Percentiles rank a stretch among this genome's conserved stretches.
Evolutionary conservation across 2,113 vertebrate species (phyloP).

Genomic region (Neolamprologus ventralis): DNA sequence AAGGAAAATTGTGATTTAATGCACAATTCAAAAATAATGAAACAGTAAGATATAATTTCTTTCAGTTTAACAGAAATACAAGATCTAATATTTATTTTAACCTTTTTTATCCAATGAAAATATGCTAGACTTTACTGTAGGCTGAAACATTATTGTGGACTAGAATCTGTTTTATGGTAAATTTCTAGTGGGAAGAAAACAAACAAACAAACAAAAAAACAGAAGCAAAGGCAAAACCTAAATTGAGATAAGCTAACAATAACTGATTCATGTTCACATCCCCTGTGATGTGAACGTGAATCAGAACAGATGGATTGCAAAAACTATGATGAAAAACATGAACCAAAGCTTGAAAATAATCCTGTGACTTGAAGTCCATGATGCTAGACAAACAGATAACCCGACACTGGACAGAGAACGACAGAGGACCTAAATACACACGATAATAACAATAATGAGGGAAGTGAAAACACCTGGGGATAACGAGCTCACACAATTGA

Average conservation of each 20-base stretch:
- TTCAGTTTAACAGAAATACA: not conserved
- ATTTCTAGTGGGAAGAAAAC: not conserved
- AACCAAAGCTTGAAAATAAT: not conserved
- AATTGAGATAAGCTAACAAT: not conserved
- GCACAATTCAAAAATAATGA: not conserved
- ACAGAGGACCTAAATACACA: not conserved
- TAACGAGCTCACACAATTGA: not conserved
- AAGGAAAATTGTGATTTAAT: not conserved
- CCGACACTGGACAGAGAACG: fast-evolving
- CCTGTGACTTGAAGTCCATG: not conserved
- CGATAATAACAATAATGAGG: not conserved
- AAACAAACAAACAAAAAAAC: not conserved
- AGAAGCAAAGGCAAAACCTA: not conserved
- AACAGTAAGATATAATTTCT: not conserved
- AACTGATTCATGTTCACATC: not conserved
- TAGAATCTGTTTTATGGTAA: not conserved
- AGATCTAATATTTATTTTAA: not conserved
- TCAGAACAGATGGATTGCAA: not conserved
- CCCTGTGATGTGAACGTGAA: not conserved
- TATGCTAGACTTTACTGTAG: not conserved
- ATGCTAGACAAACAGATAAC: not conserved
- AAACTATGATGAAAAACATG: not conserved
- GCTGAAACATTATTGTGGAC: not conserved
- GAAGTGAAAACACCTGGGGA: not conserved
- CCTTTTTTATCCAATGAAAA: not conserved